phyloP scores from a whole-genome alignment of 2,888 invertebrate genomes.

The Spicauda simplicius region DNA sequence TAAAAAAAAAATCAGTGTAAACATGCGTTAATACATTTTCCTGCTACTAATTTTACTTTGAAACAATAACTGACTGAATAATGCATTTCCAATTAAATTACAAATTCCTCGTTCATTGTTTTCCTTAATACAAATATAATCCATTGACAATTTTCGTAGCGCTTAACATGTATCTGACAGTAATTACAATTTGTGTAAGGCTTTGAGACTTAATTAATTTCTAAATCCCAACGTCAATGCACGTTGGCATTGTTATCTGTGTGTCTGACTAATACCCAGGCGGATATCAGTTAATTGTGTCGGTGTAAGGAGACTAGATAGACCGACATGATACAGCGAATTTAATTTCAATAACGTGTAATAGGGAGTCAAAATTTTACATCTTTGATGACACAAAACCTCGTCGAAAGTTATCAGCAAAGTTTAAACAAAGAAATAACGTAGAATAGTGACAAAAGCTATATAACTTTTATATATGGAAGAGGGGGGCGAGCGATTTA shows the following conservation, averaged over 20 bases:
- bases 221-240: constrained; percentile 15
- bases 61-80: neutral
- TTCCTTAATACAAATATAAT: neutral
- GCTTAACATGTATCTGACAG: constrained; percentile 23
- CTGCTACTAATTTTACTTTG: neutral
- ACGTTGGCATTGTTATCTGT: constrained; percentile 29
- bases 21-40: too few species aligned
- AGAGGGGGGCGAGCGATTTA: too few species aligned
- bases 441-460: too few species aligned
- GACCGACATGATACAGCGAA: too few species aligned
- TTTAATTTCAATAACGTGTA: too few species aligned
- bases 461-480: too few species aligned
- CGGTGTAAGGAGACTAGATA: too few species aligned
- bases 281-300: neutral
- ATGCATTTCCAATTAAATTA: neutral
- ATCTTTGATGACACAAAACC: too few species aligned
- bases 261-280: neutral
- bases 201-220: constrained; percentile 31
- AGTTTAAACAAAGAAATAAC: too few species aligned
- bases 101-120: constrained; percentile 6
- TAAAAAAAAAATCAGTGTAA: too few species aligned
- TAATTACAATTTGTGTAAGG: constrained; percentile 30
- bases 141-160: constrained; percentile 21
- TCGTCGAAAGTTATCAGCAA: too few species aligned
- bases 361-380: too few species aligned